Evolutionary conservation across 2,113 vertebrate species (phyloP).

Genomic region (Pteruthius melanotis): DNA sequence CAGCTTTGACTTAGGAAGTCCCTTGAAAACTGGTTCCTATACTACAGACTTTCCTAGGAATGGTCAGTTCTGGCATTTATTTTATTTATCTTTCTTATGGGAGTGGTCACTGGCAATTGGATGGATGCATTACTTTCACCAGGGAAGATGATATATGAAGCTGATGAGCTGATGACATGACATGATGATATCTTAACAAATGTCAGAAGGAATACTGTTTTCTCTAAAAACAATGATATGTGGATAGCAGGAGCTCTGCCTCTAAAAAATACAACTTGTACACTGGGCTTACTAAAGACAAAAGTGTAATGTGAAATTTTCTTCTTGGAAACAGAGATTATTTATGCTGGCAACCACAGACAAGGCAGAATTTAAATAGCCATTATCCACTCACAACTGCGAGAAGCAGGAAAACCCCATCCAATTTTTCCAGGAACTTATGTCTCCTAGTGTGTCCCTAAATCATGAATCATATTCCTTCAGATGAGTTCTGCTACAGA

Average conservation of each 20-base stretch:
- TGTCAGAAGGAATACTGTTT: constrained; percentile 9
- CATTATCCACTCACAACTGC: neutral
- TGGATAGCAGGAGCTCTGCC: neutral
- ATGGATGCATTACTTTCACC: neutral
- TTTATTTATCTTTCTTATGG: neutral
- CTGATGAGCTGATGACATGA: neutral
- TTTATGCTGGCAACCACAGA: constrained; percentile 42
- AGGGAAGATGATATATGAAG: neutral
- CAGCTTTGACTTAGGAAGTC: neutral
- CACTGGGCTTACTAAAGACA: neutral
- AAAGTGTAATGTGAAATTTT: neutral
- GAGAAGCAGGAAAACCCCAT: constrained; percentile 13
- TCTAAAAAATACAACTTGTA: neutral
- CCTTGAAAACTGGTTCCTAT: neutral
- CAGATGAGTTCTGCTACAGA: neutral
- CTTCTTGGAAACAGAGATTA: neutral
- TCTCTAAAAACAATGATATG: constrained; percentile 11
- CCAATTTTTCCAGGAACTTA: constrained; percentile 42
- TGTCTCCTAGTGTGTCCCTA: neutral
- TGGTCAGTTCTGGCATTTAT: neutral
- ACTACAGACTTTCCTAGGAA: neutral
- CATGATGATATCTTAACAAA: neutral
- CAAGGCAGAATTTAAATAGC: constrained; percentile 25
- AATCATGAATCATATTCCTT: constrained; percentile 6
- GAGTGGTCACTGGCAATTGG: neutral